Evolutionary conservation across 2,888 invertebrate species (phyloP).

Genomic region (Crioceris asparagi): DNA sequence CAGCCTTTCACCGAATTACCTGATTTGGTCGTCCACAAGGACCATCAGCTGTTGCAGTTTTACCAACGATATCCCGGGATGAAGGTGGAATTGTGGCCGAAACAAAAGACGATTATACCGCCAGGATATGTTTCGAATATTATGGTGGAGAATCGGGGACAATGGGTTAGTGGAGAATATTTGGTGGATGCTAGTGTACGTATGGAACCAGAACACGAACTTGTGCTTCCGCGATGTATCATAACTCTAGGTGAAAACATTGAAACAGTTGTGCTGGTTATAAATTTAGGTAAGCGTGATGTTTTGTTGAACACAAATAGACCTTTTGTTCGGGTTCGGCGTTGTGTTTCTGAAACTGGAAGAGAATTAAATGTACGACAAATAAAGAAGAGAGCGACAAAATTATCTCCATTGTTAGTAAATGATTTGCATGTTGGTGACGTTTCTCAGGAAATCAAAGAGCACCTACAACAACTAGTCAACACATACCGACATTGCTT

Average conservation of each 20-base stretch:
- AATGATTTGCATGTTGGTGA: slow-evolving; percentile 1
- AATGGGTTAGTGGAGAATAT: slow-evolving; percentile 2
- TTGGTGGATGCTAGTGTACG: slow-evolving; percentile 3
- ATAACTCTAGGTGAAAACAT: neutral
- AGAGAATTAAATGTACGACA: too few species aligned
- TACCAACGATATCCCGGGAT: too few species aligned
- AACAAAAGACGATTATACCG: too few species aligned
- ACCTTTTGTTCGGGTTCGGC: slow-evolving; percentile 1
- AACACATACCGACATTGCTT: slow-evolving; percentile 13
- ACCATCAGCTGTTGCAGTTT: too few species aligned
- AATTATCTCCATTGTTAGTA: neutral
- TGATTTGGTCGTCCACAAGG: too few species aligned
- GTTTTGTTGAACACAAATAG: neutral
- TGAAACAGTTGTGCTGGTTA: neutral
- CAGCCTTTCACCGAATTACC: too few species aligned
- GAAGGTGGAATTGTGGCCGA: too few species aligned
- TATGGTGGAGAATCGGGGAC: too few species aligned
- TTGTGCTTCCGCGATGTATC: neutral
- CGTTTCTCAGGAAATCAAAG: slow-evolving; percentile 1
- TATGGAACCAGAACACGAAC: neutral
- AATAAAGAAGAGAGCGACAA: neutral
- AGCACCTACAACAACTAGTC: neutral
- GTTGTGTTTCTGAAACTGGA: neutral
- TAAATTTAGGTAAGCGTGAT: neutral
- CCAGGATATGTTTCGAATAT: too few species aligned